phyloP scores from a whole-genome alignment of 2,797 vertebrate genomes.

The Rhabdophis nuchalis region DNA sequence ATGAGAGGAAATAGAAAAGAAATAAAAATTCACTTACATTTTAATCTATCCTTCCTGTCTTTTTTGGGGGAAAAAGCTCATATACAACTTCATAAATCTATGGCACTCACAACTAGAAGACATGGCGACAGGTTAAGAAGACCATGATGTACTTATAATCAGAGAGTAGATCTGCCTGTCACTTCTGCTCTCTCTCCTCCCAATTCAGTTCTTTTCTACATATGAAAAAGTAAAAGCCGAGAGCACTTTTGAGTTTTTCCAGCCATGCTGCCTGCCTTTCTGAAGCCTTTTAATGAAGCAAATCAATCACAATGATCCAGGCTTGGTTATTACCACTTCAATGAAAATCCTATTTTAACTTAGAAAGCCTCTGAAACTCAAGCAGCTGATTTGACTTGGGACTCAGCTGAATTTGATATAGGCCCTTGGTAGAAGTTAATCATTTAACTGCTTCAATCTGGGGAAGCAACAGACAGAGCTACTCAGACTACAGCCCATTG shows the following conservation, averaged over 20 bases:
- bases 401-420: neutral
- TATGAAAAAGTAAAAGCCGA: neutral
- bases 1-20: neutral
- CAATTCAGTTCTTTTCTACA: neutral
- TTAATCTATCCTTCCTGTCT: neutral
- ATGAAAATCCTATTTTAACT: neutral
- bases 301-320: neutral
- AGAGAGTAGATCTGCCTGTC: neutral
- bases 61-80: neutral
- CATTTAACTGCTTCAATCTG: neutral
- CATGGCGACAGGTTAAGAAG: neutral
- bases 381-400: neutral
- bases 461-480: neutral
- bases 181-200: neutral
- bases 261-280: neutral
- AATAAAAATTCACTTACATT: neutral
- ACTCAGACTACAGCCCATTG: neutral
- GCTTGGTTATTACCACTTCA: neutral
- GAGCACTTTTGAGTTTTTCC: neutral
- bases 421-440: neutral
- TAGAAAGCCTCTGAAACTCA: neutral
- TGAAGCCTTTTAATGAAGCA: neutral
- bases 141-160: neutral
- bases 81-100: neutral
- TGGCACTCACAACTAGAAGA: constrained; percentile 2